Conservation (phyloP, 2,113 vertebrate species). For the Nothobranchius furzeri region DNA sequence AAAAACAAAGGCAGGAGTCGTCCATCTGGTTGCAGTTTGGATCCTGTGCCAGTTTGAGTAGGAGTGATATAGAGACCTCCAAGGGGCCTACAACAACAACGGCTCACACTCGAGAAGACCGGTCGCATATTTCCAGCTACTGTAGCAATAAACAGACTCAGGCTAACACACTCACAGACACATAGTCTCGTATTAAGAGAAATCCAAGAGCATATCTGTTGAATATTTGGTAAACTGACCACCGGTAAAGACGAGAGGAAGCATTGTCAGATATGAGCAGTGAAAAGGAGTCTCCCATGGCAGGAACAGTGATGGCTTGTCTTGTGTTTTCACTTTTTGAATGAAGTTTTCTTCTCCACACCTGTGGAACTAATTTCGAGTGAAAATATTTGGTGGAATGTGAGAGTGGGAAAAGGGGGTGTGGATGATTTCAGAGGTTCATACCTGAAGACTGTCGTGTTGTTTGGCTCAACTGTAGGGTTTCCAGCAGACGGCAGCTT, state of each 20-base stretch:
- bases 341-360: constrained; percentile 68
- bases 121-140: constrained; percentile 64
- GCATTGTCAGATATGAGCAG: no score
- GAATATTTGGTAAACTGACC: constrained; percentile 25
- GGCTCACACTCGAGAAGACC: constrained; percentile 48
- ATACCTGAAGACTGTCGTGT: constrained; percentile 72
- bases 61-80: constrained; percentile 57
- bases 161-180: constrained; percentile 17
- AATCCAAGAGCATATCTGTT: constrained; percentile 14
- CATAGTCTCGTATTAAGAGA: constrained; percentile 12
- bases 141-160: constrained; percentile 60
- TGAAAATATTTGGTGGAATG: constrained; percentile 70
- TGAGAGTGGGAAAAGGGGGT: constrained; percentile 35
- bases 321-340: constrained; percentile 45
- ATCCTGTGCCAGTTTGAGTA: constrained; percentile 52
- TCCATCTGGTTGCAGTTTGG: constrained; percentile 71
- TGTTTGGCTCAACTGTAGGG: constrained; percentile 68
- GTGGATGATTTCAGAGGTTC: constrained; percentile 55
- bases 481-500: constrained; percentile 76
- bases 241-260: constrained; percentile 9
- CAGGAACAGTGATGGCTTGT: constrained; percentile 57
- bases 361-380: constrained; percentile 70
- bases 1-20: constrained; percentile 63
- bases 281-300: no score
- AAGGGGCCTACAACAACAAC: constrained; percentile 63